Conservation (phyloP, 2,113 vertebrate species). For the Erythrolamprus reginae region DNA sequence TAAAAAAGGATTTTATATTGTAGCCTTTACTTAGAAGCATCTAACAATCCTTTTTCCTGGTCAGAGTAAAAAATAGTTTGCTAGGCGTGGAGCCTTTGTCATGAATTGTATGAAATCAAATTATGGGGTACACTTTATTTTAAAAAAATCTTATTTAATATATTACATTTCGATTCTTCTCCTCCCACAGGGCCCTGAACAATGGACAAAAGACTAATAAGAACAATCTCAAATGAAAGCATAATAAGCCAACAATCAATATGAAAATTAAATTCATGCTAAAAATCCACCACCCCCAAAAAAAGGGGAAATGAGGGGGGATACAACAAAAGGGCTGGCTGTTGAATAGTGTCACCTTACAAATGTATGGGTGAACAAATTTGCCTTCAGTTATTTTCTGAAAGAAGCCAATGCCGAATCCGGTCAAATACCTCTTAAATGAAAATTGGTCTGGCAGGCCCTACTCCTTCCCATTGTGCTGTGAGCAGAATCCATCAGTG, state of each 20-base stretch:
- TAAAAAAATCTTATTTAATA: not conserved
- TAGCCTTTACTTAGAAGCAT: slow-evolving; percentile 11
- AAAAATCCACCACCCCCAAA: not conserved
- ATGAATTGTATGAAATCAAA: not conserved
- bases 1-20: not conserved
- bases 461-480: not conserved
- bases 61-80: not conserved
- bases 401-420: not conserved
- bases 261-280: not conserved
- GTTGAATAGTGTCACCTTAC: not conserved
- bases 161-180: not conserved
- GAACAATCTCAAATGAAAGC: not conserved
- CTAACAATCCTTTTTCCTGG: not conserved
- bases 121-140: not conserved
- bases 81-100: not conserved
- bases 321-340: not conserved
- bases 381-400: not conserved
- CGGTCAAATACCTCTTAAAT: not conserved
- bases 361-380: not conserved
- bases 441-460: not conserved
- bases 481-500: not conserved
- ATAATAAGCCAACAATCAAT: not conserved
- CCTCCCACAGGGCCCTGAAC: not conserved
- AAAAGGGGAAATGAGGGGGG: not conserved
- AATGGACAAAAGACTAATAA: not conserved